phyloP scores from a whole-genome alignment of 2,888 invertebrate species.

The Cephus pygmeus region DNA sequence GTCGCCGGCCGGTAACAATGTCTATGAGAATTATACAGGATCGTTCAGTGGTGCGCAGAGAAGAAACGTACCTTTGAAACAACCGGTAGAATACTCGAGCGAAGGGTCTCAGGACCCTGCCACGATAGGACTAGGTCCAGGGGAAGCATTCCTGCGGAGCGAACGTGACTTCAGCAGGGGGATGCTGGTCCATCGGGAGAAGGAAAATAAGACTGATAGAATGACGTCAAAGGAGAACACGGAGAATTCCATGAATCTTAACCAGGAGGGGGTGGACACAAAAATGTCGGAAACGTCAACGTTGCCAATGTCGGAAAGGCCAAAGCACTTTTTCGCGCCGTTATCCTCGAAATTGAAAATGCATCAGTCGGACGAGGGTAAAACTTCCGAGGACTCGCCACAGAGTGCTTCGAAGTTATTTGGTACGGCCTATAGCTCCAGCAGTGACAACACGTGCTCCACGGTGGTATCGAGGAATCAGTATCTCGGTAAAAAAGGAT shows the following conservation, averaged over 20 bases:
- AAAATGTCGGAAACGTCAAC: neutral
- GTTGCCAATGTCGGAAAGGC: slow-evolving; percentile 29
- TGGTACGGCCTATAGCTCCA: slow-evolving; percentile 45
- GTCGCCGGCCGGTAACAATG: neutral
- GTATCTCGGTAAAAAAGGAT: slow-evolving; percentile 44
- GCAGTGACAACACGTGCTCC: slow-evolving; percentile 48
- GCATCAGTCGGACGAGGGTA: slow-evolving; percentile 26
- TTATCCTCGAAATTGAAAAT: slow-evolving; percentile 32
- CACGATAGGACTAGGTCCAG: neutral
- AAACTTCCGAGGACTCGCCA: neutral
- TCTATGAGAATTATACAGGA: slow-evolving; percentile 21
- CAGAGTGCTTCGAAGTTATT: neutral
- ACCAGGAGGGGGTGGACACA: neutral
- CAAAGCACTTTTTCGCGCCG: slow-evolving; percentile 57
- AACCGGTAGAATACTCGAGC: slow-evolving; percentile 3
- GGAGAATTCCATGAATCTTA: too few relatives aligned
- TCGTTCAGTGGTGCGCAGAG: slow-evolving; percentile 35
- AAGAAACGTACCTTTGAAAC: slow-evolving; percentile 28
- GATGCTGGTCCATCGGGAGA: too few relatives aligned
- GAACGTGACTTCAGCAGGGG: slow-evolving; percentile 24
- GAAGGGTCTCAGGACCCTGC: too few relatives aligned
- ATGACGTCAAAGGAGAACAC: too few relatives aligned
- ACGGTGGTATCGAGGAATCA: slow-evolving; percentile 39
- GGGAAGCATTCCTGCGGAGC: slow-evolving; percentile 20
- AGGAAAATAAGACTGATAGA: too few relatives aligned